Evolutionary conservation across 2,113 vertebrate genomes (phyloP).

Genomic region (Meleagris gallopavo): DNA sequence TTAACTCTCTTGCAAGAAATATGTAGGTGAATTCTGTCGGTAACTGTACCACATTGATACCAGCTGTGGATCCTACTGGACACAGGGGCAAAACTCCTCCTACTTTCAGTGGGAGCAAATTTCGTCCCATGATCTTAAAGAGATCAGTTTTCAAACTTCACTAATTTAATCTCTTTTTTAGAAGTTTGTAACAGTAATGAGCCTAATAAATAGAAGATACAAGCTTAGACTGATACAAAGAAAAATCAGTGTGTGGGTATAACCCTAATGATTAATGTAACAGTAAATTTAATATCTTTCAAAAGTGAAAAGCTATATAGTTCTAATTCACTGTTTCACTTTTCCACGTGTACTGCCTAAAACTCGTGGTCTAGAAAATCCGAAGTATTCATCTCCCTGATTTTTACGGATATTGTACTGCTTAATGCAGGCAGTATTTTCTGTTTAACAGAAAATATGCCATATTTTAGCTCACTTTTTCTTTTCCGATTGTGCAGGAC

Average conservation of each 20-base stretch:
- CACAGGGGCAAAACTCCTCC: not conserved
- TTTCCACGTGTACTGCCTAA: not conserved
- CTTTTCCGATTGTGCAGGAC: not conserved
- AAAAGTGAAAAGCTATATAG: not conserved
- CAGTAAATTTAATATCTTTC: not conserved
- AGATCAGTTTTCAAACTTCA: not conserved
- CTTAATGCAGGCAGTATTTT: not conserved
- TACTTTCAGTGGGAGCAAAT: not conserved
- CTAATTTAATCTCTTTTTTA: not conserved
- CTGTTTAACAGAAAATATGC: not conserved
- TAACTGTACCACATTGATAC: not conserved
- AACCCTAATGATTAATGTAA: not conserved
- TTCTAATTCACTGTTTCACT: not conserved
- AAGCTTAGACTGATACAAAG: not conserved
- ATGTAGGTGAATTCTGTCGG: not conserved
- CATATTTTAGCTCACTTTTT: not conserved
- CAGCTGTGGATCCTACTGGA: not conserved
- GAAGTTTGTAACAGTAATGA: not conserved
- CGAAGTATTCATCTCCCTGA: not conserved
- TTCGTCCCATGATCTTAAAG: not conserved
- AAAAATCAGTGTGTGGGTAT: not conserved
- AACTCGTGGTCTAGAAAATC: not conserved
- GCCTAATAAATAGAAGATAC: not conserved
- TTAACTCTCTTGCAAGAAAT: not conserved
- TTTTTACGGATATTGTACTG: not conserved